Base-by-base conservation (phyloP, 2,888 invertebrate genomes). In the Linnaemya vulpina region DNA sequence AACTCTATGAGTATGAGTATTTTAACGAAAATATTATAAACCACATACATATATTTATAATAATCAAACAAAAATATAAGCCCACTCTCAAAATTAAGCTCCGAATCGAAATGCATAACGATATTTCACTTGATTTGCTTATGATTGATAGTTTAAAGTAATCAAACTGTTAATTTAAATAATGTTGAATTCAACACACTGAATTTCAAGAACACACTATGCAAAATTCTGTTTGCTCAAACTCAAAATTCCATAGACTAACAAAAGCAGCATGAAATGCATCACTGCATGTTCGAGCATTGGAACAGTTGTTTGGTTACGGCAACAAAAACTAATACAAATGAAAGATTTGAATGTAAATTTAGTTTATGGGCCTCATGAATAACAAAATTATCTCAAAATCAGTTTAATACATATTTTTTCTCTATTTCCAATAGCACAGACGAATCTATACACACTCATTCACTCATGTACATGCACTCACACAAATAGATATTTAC, bases 231-330 rank as follows among this genome's bases (percentile, higher is more conserved):
- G 8, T 38, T 5, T 60, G 10, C 1, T 7, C 20, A 60, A 20
- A 15, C 9, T 5, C 25, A 49, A 58, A 51, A 63, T 35, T 30
- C 35, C 38, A 73, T 10, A 77, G 58, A 74, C 53, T 58, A 78
- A 30, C 53, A 68, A 35, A 40, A 15, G 22, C 67, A 67, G 38
- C 58, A 74, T 71, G 70, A 78, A 86, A 87, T 87, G 87, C 88
- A 83, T 87, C 86, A 83, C 77, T 86, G 86, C 86, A 73, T 88
- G 87, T 84, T 74, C 86, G 86, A 49, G 77, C 83, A 78, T 55
- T 75, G 87, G 87, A 87, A 87, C 82, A 75, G 15, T 74, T 55
- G 49, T 38, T 71, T 35, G 49, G 62, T 46, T 83, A 55, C 81
- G 78, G 62, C 49, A 67, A 76, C 71, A 83, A 83, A 80, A 71